Base-by-base conservation (phyloP, 2,888 invertebrate genomes). In the Melitaea athalia region DNA sequence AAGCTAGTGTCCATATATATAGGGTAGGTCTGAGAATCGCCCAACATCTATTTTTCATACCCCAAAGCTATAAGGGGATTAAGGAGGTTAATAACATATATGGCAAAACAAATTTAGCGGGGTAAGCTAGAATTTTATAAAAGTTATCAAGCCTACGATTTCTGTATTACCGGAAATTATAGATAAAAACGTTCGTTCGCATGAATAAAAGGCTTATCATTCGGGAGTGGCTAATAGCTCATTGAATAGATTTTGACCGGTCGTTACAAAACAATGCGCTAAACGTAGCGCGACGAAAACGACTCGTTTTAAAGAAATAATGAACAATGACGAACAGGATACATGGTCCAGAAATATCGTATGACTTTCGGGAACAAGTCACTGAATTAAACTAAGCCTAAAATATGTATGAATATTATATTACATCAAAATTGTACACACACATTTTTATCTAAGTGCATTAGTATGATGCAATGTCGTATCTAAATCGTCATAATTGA, bases 181-280 rank as follows among this genome's bases (percentile, higher is more conserved):
- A 17, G 4, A 17, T n/a, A 5, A 53, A 52, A 33, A 52, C 45
- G 12, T 38, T 38, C 38, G 14, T 43, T 24, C 38, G 10, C 10
- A 47, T 17, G 10, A 14, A 45, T 55, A 33, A 52, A 60, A 42
- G 52, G 55, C 61, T 57, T 24, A 42, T 42, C 42, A 57, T 42
- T 38, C 11, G 24, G 52, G 52, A 52, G 42, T 42, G 42, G 42
- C 42, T 31, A 38, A 57, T 17, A 55, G 33, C 33, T n/a, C 53
- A 55, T 42, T 57, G 42, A 57, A 53, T 49, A n/a, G 53, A 14
- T 53, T 12, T 47, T 15, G 38, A 66, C 33, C 61, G 43, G 43
- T 61, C 47, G 52, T 66, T 60, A 17, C 45, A 38, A 47, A 49
- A 67, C 66, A 67, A 67, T 53, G 61, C 24, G 61, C 38, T 53